A percentile compares a stretch with the other conserved stretches of the same genome.
phyloP scores from a whole-genome alignment of 2,888 invertebrate genomes.

The Ornithoptera alexandrae region DNA sequence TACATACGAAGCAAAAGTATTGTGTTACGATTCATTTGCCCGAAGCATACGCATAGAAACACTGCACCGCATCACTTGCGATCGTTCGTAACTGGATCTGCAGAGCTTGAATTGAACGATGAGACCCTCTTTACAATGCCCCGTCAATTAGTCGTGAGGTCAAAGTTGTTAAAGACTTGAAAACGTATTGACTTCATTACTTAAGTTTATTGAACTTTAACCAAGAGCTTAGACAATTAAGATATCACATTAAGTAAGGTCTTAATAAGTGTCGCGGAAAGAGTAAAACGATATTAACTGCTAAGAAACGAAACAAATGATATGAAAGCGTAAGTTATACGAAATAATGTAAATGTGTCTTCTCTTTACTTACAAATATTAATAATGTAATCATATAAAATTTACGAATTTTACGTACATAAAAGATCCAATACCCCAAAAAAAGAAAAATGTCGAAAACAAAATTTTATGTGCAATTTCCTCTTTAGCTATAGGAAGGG shows the following conservation, averaged over 20 bases:
- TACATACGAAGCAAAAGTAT: constrained; percentile 5
- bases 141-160: constrained; percentile 35
- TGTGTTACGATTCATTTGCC: constrained; percentile 10
- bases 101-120: constrained; percentile 24
- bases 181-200: constrained; percentile 13
- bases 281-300: too few relatives aligned
- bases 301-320: too few relatives aligned
- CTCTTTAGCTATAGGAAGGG: too few relatives aligned
- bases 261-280: neutral
- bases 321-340: too few relatives aligned
- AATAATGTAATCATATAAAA: too few relatives aligned
- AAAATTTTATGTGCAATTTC: too few relatives aligned
- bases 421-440: too few relatives aligned
- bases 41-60: constrained; percentile 36
- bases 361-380: too few relatives aligned
- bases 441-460: too few relatives aligned
- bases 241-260: neutral
- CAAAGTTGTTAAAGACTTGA: constrained; percentile 18
- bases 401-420: too few relatives aligned
- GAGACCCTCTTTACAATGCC: constrained; percentile 37
- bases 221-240: constrained; percentile 2
- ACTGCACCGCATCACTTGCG: constrained; percentile 27
- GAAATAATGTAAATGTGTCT: too few relatives aligned
- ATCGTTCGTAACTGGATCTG: constrained; percentile 22
- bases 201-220: constrained; percentile 12